These are phyloP conservation scores for Alentia gelatinosa DNA, from an alignment of 2,888 invertebrate genomes.

Conservation along the genomic window DNA sequence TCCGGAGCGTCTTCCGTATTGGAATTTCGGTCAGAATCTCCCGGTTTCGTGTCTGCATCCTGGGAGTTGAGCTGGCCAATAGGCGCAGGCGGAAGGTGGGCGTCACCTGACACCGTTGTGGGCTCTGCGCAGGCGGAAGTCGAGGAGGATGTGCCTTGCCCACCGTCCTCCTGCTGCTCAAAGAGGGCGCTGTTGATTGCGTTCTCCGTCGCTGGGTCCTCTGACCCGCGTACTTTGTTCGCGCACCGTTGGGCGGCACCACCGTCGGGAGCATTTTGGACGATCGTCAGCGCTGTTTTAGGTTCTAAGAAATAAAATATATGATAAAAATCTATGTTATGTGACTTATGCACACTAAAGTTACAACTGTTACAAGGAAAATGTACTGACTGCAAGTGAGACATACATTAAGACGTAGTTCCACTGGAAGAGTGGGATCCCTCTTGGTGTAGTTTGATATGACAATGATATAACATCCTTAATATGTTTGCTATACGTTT, in stretches of 20 bases:
- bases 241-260: background rate
- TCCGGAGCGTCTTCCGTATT: background rate
- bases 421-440: too few relatives aligned
- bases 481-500: too few relatives aligned
- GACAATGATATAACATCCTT: too few relatives aligned
- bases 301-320: background rate
- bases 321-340: too few relatives aligned
- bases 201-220: background rate
- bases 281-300: background rate
- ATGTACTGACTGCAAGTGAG: too few relatives aligned
- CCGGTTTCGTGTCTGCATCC: too few relatives aligned
- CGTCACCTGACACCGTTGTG: too few relatives aligned
- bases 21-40: background rate
- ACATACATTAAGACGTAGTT: too few relatives aligned
- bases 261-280: background rate
- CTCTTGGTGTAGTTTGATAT: too few relatives aligned
- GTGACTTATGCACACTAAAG: background rate
- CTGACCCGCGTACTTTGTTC: background rate
- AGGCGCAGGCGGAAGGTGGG: background rate
- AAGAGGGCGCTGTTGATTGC: background rate
- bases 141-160: background rate
- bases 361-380: background rate
- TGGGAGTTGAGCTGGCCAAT: background rate
- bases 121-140: background rate
- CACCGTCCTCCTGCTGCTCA: background rate